These are phyloP conservation scores for Oreochromis aureus DNA, from an alignment of 2,113 vertebrate species.

Conservation along the genomic window DNA sequence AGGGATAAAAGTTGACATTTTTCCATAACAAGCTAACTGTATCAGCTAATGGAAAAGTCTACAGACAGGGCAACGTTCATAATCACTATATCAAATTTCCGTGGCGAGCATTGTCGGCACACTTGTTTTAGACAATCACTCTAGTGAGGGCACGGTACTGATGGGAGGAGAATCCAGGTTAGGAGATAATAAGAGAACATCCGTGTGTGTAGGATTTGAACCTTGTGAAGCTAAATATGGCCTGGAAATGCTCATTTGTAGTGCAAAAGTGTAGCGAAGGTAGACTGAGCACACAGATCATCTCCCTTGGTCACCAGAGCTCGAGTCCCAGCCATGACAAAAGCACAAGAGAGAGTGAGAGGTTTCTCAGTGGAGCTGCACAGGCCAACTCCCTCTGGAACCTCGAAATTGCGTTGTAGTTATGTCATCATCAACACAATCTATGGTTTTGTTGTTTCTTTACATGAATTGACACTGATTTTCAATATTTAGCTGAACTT, in stretches of 20 bases:
- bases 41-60: slow-evolving; percentile 35
- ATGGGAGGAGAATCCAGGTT: background rate
- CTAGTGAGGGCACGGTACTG: background rate
- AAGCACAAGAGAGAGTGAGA: background rate
- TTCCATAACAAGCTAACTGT: slow-evolving; percentile 40
- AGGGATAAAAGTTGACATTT: slow-evolving; percentile 59
- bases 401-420: background rate
- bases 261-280: slow-evolving; percentile 8
- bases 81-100: slow-evolving; percentile 18
- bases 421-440: background rate
- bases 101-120: background rate
- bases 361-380: background rate
- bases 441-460: background rate
- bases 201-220: background rate
- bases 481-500: background rate
- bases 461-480: background rate
- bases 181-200: background rate
- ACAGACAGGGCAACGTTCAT: slow-evolving; percentile 16
- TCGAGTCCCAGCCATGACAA: background rate
- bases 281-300: slow-evolving; percentile 8
- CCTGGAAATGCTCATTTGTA: slow-evolving; percentile 16
- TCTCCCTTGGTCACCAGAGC: slow-evolving; percentile 33
- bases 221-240: background rate
- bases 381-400: background rate
- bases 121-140: background rate